These are phyloP conservation scores for Vidua chalybeata DNA, from an alignment of 2,113 vertebrate genomes.

Conservation along the genomic window DNA sequence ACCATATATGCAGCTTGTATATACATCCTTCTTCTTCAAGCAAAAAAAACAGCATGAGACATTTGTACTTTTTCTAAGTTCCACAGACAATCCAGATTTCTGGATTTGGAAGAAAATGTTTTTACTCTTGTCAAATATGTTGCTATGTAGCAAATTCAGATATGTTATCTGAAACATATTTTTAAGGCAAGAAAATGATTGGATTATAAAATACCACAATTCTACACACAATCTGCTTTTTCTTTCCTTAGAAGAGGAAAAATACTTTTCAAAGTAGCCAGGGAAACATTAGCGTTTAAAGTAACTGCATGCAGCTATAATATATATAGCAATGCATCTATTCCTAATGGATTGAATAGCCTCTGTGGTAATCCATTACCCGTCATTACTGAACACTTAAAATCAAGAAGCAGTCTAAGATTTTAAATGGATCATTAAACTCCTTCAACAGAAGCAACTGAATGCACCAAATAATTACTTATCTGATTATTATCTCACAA, in stretches of 20 bases:
- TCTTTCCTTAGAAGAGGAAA: neutral
- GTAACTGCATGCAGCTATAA: neutral
- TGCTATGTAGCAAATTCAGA: constrained; percentile 13
- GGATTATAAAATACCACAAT: neutral
- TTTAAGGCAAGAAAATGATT: neutral
- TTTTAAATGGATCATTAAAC: neutral
- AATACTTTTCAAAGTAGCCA: neutral
- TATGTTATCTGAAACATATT: neutral
- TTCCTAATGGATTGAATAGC: neutral
- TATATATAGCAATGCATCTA: neutral
- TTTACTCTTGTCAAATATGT: neutral
- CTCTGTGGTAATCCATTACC: neutral
- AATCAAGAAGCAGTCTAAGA: neutral
- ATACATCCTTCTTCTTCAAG: neutral
- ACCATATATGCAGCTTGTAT: neutral
- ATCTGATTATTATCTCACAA: neutral
- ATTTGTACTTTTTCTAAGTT: neutral
- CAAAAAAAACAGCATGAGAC: neutral
- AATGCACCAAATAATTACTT: neutral
- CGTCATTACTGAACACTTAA: neutral
- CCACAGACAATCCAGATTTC: neutral
- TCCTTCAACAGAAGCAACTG: neutral
- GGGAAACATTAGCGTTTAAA: neutral
- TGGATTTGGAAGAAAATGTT: neutral
- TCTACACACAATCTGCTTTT: neutral